Percentiles rank a stretch among this genome's conserved stretches.
These are phyloP conservation scores for Automeris io DNA, from an alignment of 2,888 invertebrate species.

Conservation along the genomic window DNA sequence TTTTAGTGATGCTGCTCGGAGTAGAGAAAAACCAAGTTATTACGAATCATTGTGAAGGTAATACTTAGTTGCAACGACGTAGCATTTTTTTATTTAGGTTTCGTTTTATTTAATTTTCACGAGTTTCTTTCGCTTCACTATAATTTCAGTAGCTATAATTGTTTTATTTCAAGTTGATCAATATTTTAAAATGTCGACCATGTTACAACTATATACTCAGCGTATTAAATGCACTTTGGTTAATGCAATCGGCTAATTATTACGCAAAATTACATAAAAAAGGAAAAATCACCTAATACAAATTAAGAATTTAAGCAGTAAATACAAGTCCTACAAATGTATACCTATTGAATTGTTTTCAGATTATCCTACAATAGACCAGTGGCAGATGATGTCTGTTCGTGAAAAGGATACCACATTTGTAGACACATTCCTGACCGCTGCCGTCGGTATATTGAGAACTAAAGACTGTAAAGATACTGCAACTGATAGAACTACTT, in stretches of 20 bases:
- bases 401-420: constrained; percentile 90
- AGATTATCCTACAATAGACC: constrained; percentile 84
- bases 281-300: too few species aligned
- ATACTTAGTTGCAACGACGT: constrained; percentile 9
- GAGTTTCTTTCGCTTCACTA: too few species aligned
- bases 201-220: too few species aligned
- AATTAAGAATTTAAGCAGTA: too few species aligned
- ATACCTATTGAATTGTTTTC: constrained; percentile 17
- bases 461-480: constrained; percentile 75
- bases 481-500: constrained; percentile 79
- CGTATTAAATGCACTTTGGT: too few species aligned
- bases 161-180: too few species aligned
- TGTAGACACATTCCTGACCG: constrained; percentile 89
- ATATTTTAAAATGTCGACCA: too few species aligned
- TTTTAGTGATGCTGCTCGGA: constrained; percentile 88
- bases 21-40: constrained; percentile 84
- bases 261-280: too few species aligned
- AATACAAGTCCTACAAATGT: neutral
- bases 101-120: too few species aligned
- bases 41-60: constrained; percentile 82
- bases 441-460: constrained; percentile 87
- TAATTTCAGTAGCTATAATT: too few species aligned
- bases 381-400: constrained; percentile 88
- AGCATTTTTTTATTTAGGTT: too few species aligned
- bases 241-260: too few species aligned